Conservation (phyloP, 2,113 vertebrate genomes). For the Tinamus guttatus region DNA sequence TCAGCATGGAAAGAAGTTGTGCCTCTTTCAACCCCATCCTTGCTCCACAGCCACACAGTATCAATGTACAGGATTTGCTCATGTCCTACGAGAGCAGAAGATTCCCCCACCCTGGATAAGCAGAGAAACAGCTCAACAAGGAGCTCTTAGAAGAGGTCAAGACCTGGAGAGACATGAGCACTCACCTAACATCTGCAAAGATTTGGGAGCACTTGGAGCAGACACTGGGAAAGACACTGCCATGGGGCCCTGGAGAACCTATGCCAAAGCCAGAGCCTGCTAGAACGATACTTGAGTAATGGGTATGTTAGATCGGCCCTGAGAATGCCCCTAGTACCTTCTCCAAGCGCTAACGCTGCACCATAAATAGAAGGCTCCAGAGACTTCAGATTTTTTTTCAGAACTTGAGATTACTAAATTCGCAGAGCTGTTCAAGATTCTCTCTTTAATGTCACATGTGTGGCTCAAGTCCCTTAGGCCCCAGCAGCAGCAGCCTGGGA, state of each 20-base stretch:
- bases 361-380: background rate
- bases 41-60: background rate
- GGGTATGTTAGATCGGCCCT: background rate
- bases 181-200: background rate
- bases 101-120: background rate
- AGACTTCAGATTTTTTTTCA: background rate
- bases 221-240: background rate
- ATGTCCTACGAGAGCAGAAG: rapidly evolving
- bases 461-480: constrained; percentile 35
- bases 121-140: background rate
- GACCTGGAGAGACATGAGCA: rapidly evolving
- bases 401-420: background rate
- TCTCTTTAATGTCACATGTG: constrained; percentile 37
- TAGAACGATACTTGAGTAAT: background rate
- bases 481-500: constrained; percentile 62
- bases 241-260: rapidly evolving
- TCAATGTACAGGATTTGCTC: background rate
- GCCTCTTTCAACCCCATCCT: background rate
- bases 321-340: background rate
- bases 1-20: rapidly evolving
- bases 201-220: background rate
- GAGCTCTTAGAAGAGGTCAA: background rate
- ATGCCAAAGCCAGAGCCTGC: rapidly evolving
- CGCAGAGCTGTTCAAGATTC: background rate
- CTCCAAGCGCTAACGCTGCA: rapidly evolving